Conservation (phyloP, 2,797 vertebrate species). For the Enteromius unitaeniatus region DNA sequence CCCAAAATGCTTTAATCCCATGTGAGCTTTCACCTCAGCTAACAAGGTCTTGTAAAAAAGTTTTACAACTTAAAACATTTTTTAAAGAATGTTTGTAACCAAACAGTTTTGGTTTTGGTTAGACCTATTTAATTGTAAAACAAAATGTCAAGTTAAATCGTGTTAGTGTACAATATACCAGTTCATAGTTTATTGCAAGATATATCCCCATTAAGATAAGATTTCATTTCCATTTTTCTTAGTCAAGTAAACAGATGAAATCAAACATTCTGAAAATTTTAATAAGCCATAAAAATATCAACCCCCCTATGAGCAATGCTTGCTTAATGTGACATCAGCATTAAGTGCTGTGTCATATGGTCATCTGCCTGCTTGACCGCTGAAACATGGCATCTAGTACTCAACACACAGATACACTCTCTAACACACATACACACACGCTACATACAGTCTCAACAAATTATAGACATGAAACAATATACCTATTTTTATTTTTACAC, state of each 20-base stretch:
- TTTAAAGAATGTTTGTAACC: not conserved
- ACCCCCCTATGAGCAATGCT: not conserved
- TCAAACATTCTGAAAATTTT: not conserved
- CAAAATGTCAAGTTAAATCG: not conserved
- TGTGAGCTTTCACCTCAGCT: not conserved
- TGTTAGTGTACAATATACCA: not conserved
- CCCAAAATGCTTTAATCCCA: not conserved
- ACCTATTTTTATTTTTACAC: not conserved
- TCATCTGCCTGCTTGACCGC: conserved; percentile 11
- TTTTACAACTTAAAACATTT: too few relatives aligned
- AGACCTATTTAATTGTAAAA: not conserved
- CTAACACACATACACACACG: conserved; percentile 9
- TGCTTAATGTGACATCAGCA: conserved; percentile 8
- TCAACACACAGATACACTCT: not conserved
- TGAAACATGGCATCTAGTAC: conserved; percentile 34
- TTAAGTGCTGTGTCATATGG: conserved; percentile 41
- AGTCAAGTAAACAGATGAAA: not conserved
- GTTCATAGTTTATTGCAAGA: not conserved
- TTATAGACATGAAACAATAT: not conserved
- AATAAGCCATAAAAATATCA: not conserved
- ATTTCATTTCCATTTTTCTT: not conserved
- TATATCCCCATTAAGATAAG: not conserved
- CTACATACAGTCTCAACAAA: conserved; percentile 21
- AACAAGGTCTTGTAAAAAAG: not conserved
- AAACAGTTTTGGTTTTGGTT: not conserved